These are phyloP conservation scores for Grallaria varia DNA, from an alignment of 2,113 vertebrate genomes.

Conservation along the genomic window DNA sequence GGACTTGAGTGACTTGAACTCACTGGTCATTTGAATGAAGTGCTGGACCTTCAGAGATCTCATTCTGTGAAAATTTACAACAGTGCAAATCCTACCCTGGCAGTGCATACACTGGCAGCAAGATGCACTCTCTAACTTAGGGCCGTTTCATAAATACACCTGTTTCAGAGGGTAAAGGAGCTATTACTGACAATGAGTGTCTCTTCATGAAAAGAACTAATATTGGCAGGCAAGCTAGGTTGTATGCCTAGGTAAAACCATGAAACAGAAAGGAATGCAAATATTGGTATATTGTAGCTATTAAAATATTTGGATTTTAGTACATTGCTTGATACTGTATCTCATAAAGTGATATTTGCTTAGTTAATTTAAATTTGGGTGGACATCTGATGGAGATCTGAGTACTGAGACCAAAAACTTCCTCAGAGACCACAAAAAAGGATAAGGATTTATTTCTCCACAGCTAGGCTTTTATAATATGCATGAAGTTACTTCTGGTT, in stretches of 20 bases:
- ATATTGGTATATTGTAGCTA: background rate
- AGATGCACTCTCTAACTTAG: background rate
- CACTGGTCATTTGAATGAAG: background rate
- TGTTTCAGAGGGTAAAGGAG: background rate
- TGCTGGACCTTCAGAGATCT: background rate
- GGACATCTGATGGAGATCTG: background rate
- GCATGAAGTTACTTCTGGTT: background rate
- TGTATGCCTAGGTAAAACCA: background rate
- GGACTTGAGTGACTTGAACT: background rate
- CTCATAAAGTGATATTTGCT: background rate
- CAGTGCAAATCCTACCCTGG: background rate
- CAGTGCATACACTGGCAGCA: accelerated
- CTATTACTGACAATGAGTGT: background rate
- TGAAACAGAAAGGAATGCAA: background rate
- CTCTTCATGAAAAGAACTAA: background rate
- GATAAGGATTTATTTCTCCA: background rate
- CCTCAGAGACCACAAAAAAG: background rate
- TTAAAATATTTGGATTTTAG: background rate
- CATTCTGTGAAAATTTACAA: background rate
- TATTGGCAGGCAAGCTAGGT: background rate
- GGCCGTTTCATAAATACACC: background rate
- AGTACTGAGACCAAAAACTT: background rate
- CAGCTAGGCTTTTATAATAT: background rate
- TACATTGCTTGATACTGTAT: background rate
- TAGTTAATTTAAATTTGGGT: background rate